Conservation (phyloP, 2,113 vertebrate genomes). For the Trogon melanurus region DNA sequence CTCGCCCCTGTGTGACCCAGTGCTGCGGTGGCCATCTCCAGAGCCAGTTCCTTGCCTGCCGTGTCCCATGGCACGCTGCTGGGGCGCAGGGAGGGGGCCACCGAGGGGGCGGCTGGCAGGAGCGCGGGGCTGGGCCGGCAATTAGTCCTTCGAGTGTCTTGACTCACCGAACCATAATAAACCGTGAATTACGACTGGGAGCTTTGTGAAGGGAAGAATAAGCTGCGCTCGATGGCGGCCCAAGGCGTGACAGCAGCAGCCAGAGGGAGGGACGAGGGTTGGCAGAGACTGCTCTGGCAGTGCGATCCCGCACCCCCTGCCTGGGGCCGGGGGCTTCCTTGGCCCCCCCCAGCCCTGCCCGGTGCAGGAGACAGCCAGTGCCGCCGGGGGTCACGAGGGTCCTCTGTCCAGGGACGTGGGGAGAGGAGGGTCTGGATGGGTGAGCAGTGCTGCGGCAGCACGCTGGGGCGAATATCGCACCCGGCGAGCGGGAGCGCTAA, state of each 20-base stretch:
- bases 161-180: not conserved
- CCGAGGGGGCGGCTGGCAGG: not conserved
- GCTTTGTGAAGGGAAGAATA: not conserved
- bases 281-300: fast-evolving
- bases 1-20: not conserved
- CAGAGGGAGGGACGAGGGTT: not conserved
- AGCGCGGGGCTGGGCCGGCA: not conserved
- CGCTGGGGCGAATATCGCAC: no score
- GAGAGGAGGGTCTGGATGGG: no score
- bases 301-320: not conserved
- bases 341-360: no score
- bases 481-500: no score
- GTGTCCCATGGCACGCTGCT: fast-evolving
- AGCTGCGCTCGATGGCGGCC: not conserved
- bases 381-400: no score
- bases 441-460: no score
- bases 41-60: fast-evolving
- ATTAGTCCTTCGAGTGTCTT: not conserved
- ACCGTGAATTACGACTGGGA: not conserved
- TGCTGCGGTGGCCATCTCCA: fast-evolving
- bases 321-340: no score
- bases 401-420: no score
- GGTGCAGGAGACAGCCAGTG: no score
- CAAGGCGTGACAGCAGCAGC: not conserved
- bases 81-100: not conserved